Percentiles rank a stretch among this genome's conserved stretches.
Evolutionary conservation across 2,888 invertebrate genomes (phyloP).

Genomic region (Trilocha varians): DNA sequence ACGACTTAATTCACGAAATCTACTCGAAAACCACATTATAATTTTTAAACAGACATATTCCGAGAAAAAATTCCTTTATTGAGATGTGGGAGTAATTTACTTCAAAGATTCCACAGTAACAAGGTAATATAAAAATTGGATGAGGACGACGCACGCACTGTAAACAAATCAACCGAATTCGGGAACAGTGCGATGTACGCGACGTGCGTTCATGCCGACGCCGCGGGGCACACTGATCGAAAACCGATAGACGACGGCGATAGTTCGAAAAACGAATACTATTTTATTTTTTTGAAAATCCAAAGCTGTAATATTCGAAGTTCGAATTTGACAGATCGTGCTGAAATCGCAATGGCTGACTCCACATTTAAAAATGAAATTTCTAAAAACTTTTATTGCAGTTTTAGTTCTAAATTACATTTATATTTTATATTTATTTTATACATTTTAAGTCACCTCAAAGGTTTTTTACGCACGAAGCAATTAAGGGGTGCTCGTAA

Average conservation of each 20-base stretch:
- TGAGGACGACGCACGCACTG: constrained; percentile 6
- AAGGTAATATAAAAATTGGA: background rate
- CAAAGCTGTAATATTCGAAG: background rate
- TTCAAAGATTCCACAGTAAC: background rate
- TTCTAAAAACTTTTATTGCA: no score
- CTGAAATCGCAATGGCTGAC: background rate
- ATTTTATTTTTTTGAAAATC: constrained; percentile 20
- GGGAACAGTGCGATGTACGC: constrained; percentile 19
- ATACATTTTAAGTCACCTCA: no score
- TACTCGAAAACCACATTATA: background rate
- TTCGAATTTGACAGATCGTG: background rate
- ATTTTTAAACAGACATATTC: background rate
- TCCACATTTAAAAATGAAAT: no score
- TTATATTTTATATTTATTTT: no score
- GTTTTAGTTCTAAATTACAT: no score
- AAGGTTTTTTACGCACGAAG: no score
- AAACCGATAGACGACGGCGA: constrained; percentile 42
- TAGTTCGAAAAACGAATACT: constrained; percentile 21
- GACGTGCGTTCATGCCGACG: constrained; percentile 43
- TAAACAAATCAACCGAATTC: constrained; percentile 35
- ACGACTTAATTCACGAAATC: background rate
- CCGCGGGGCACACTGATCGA: constrained; percentile 51
- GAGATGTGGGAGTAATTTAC: background rate
- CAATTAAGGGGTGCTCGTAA: no score
- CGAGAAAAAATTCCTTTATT: no score